Evolutionary conservation across 1,140 invertebrate genomes (phyloP).

Genomic region (Bombus ignitus): DNA sequence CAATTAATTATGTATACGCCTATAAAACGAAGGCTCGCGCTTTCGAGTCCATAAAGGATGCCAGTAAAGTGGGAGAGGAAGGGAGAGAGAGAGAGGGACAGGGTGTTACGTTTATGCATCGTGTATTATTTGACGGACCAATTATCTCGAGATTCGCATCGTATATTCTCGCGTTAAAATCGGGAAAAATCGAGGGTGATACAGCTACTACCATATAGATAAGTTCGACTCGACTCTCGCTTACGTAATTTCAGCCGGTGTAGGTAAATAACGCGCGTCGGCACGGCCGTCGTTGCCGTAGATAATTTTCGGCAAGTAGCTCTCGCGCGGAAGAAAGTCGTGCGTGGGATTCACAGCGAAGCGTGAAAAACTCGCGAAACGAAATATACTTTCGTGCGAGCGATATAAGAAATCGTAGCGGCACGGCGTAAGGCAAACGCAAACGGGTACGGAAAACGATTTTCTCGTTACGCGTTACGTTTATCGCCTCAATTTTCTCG

Average conservation of each 20-base stretch:
- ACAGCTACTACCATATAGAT: no score
- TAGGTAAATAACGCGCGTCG: no score
- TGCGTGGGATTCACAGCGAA: background rate
- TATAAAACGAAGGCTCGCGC: slow-evolving; percentile 66
- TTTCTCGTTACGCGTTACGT: slow-evolving; percentile 22
- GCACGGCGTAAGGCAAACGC: no score
- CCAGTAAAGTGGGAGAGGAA: background rate
- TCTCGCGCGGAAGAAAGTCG: background rate
- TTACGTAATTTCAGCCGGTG: no score
- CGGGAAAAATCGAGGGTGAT: background rate
- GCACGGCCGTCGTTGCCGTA: background rate
- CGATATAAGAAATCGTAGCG: slow-evolving; percentile 3
- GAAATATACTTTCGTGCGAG: background rate
- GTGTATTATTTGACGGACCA: slow-evolving; percentile 57
- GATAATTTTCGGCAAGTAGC: background rate
- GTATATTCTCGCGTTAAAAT: slow-evolving; percentile 42
- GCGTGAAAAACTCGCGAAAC: background rate
- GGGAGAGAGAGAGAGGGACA: background rate
- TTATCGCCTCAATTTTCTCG: background rate
- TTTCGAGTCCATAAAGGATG: slow-evolving; percentile 67
- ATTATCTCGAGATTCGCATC: slow-evolving; percentile 58
- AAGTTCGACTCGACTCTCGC: no score
- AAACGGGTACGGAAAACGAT: background rate
- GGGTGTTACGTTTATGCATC: slow-evolving; percentile 63
- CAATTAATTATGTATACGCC: slow-evolving; percentile 72